Evolutionary conservation across 1,140 invertebrate species (phyloP).

Genomic region (Vanessa atalanta): DNA sequence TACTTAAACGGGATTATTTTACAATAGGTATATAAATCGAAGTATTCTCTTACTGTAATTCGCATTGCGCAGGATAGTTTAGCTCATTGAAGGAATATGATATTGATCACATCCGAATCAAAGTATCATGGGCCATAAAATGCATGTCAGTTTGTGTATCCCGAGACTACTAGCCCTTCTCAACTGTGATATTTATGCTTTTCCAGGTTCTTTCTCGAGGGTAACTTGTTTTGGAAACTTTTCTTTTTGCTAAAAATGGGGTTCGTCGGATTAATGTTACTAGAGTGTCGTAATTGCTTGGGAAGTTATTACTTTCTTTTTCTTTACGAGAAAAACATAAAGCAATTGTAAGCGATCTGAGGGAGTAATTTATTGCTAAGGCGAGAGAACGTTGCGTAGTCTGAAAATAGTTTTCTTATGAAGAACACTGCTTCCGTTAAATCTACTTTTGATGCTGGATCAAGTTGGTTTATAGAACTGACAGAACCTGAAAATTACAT

Average conservation of each 20-base stretch:
- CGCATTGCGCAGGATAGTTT: neutral
- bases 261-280: conserved; percentile 64
- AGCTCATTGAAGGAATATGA: conserved; percentile 42
- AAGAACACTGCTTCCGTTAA: conserved; percentile 10
- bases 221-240: conserved; percentile 66
- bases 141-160: conserved; percentile 55
- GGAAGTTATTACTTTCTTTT: conserved; percentile 65
- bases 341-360: conserved; percentile 56
- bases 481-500: neutral
- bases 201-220: conserved; percentile 58
- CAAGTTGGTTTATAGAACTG: neutral
- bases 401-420: conserved; percentile 15
- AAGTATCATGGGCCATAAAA: conserved; percentile 57
- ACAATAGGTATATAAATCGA: neutral
- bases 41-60: neutral
- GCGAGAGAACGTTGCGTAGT: conserved; percentile 27
- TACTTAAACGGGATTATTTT: neutral
- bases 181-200: conserved; percentile 70
- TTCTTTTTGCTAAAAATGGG: conserved; percentile 55
- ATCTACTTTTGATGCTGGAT: neutral
- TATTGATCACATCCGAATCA: conserved; percentile 60
- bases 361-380: conserved; percentile 58
- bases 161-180: conserved; percentile 49
- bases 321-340: conserved; percentile 64
- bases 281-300: conserved; percentile 69